Evolutionary conservation across 1,140 invertebrate species (phyloP).

Genomic region (Latrodectus geometricus): DNA sequence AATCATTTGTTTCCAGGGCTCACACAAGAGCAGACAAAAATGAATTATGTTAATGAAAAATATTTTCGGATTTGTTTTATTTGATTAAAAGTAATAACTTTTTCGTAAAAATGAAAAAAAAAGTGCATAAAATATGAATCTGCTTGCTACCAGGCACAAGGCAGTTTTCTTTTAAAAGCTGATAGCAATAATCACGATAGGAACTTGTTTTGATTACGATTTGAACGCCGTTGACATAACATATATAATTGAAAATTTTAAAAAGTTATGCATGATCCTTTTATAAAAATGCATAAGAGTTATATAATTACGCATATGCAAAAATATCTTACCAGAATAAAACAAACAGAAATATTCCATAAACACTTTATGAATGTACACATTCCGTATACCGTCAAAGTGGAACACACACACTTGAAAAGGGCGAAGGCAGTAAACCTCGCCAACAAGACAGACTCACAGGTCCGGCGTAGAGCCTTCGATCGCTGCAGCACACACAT

Average conservation of each 20-base stretch:
- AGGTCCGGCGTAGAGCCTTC: conserved; percentile 47
- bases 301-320: not conserved
- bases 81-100: too few species aligned
- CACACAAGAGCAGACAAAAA: too few species aligned
- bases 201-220: not conserved
- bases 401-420: conserved; percentile 30
- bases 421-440: conserved; percentile 28
- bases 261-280: too few species aligned
- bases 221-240: too few species aligned
- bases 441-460: conserved; percentile 32
- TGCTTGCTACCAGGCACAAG: too few species aligned
- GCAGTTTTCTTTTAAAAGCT: not conserved
- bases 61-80: too few species aligned
- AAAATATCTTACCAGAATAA: conserved; percentile 21
- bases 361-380: conserved; percentile 25
- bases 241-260: too few species aligned
- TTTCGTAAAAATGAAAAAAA: too few species aligned
- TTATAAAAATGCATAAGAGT: not conserved
- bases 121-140: too few species aligned
- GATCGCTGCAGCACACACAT: conserved; percentile 56
- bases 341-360: conserved; percentile 24
- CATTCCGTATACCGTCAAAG: conserved; percentile 25
- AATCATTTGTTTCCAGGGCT: too few species aligned
- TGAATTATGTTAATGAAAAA: too few species aligned
- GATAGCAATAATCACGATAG: not conserved